Evolutionary conservation across 2,797 vertebrate species (phyloP).

Genomic region (Echeneis naucrates): DNA sequence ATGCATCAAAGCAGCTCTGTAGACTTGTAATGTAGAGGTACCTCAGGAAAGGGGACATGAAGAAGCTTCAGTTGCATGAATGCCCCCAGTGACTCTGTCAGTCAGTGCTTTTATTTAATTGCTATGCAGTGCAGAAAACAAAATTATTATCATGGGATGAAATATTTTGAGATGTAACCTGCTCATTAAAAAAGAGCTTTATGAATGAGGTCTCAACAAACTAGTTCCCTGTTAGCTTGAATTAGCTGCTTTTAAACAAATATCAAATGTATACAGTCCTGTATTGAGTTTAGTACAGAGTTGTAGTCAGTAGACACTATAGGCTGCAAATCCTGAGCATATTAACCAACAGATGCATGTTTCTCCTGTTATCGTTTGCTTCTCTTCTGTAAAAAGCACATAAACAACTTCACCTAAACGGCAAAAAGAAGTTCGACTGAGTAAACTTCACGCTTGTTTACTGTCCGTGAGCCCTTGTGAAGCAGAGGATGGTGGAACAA

Average conservation of each 20-base stretch:
- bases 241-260: conserved; percentile 49
- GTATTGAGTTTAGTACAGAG: conserved; percentile 36
- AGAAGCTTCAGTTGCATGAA: conserved; percentile 46
- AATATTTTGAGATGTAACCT: conserved; percentile 26
- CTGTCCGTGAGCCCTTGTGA: conserved; percentile 10
- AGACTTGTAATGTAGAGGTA: conserved; percentile 25
- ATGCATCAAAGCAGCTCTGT: conserved; percentile 37
- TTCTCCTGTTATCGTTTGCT: conserved; percentile 61
- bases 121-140: conserved; percentile 51
- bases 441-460: conserved; percentile 24
- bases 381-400: conserved; percentile 61
- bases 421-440: conserved; percentile 16
- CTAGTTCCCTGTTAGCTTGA: conserved; percentile 30
- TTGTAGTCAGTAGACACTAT: conserved; percentile 38
- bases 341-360: conserved; percentile 83
- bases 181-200: conserved; percentile 34
- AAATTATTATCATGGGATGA: conserved; percentile 27
- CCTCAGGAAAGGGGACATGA: conserved; percentile 32
- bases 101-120: conserved; percentile 43
- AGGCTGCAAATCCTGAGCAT: conserved; percentile 56
- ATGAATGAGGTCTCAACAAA: conserved; percentile 51
- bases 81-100: conserved; percentile 1
- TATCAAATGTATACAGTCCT: conserved; percentile 50
- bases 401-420: conserved; percentile 6
- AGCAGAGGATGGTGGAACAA: conserved; percentile 43